Base-by-base conservation (phyloP, 2,888 invertebrate species). In the Drosophila greeni region DNA sequence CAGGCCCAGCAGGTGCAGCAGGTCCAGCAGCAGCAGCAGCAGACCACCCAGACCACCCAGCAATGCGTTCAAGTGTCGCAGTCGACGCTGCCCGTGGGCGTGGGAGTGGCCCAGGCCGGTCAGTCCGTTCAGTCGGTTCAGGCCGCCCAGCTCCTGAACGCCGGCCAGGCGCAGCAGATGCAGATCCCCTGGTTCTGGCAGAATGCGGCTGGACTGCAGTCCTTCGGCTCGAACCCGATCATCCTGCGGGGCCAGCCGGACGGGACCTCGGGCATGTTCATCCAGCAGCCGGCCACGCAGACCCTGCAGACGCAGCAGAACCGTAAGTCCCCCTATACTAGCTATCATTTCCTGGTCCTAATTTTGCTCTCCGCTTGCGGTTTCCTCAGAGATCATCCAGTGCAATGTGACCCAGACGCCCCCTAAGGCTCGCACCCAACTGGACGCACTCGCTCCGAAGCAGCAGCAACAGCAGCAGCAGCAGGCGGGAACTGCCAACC, bases 121-220 rank as follows among this genome's bases (percentile, higher is more conserved):
- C 76, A 92, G 95, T 74, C 93, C 90, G 23, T 39, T 8, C 51
- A 33, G 14, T 18, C 33, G 4, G 45, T 47, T 3, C 45, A 56
- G 33, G 91, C 94, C 7, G 59, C 59, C 24, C 94, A 94, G 88
- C 92, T 94, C 78, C 92, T 94, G 76, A 93, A 92, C 83, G 40
- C 92, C 37, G 80, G 83, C 1, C 91, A 92, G 8, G 69, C 77
- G 5, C 93, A 93, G 80, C 91, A 91, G 64, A 94, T 95, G 93
- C 95, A 95, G 89, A 94, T 95, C 6, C 94, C 94, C 5, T 95
- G 95, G 95, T 91, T 93, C 42, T 95, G 95, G 95, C 88, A 91
- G 1, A 92, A 92, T 14, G 42, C 57, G 12, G 57, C 58, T 8
- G 93, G 94, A 0, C 86, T 94, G 31, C 95, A 92, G 77, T 93